Base-by-base conservation (phyloP, 1,140 invertebrate species). In the Drosophila repletoides region DNA sequence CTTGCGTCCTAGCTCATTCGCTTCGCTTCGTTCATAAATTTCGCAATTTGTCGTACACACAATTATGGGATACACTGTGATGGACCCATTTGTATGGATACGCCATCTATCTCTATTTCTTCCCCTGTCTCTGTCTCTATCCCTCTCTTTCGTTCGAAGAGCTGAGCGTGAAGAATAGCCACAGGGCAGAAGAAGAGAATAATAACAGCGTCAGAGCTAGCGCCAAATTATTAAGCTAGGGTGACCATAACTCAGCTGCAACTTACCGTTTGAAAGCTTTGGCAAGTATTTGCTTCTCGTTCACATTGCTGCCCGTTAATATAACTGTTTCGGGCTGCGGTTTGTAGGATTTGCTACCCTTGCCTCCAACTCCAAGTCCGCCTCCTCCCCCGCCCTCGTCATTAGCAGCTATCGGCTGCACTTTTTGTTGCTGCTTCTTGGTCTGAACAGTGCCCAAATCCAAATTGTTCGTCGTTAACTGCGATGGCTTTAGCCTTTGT, bases 231-330 rank as follows among this genome's bases (percentile, higher is more conserved):
- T 84, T 66, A 79, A 56, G 33, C 7, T 29, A 59, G 29, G 55
- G 55, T 28, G n/a, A 59, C 59, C 28, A 43, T 52, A 40, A 66
- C 64, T 60, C 65, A 26, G 46, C 31, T 59, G 43, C 29, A 72
- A 81, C 88, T 89, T 69, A 89, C 88, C 84, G 80, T 76, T 88
- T 90, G 71, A 90, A 89, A 72, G 86, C 88, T 67, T 89, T 90
- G 38, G 80, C 86, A 24, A 90, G 74, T 79, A 90, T 89, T 81
- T 90, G 77, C 67, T 88, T 88, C 83, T 90, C 88, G 59, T 88
- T 88, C 64, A 84, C 83, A 68, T 89, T 89, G 79, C 88, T 90
- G 65, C 81, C 79, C 56, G 88, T 87, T 69, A 90, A 74, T 80
- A 90, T 89, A 79, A 90, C 86, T 64, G 88, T 89, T 88, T 90